phyloP scores from a whole-genome alignment of 2,888 invertebrate species.

The Melinopterus prodromus region DNA sequence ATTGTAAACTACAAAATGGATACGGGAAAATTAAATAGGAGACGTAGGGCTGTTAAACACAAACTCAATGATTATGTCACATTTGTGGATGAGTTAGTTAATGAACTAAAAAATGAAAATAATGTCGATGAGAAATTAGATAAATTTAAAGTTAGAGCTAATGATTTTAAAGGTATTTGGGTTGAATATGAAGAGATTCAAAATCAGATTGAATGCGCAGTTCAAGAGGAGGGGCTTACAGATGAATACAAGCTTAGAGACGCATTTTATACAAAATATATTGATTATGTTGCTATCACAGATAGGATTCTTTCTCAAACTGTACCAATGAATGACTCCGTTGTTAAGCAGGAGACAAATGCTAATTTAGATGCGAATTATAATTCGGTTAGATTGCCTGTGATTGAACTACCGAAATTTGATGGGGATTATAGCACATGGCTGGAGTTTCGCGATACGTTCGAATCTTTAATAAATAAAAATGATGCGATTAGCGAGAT shows the following conservation, averaged over 20 bases:
- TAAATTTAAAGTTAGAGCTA: no score
- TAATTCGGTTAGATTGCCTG: background rate
- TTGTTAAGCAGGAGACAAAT: background rate
- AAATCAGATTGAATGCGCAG: background rate
- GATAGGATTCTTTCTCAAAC: background rate
- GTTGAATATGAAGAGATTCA: conserved; percentile 11
- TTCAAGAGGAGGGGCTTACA: background rate
- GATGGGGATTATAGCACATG: conserved; percentile 22
- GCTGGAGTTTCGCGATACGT: conserved; percentile 24
- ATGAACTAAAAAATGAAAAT: no score
- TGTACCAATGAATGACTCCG: background rate
- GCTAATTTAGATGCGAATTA: no score
- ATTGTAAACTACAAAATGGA: no score
- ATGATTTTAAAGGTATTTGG: no score
- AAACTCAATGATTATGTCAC: no score
- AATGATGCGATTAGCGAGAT: conserved; percentile 14
- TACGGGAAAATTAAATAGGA: no score
- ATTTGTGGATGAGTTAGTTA: no score
- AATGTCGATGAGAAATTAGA: no score
- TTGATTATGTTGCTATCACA: background rate
- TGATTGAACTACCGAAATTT: conserved; percentile 25
- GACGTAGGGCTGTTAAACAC: no score
- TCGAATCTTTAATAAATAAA: conserved; percentile 17
- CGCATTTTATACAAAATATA: conserved; percentile 6
- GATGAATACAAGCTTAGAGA: background rate